Conservation (phyloP, 2,797 vertebrate genomes). For the Xyrichtys novacula region DNA sequence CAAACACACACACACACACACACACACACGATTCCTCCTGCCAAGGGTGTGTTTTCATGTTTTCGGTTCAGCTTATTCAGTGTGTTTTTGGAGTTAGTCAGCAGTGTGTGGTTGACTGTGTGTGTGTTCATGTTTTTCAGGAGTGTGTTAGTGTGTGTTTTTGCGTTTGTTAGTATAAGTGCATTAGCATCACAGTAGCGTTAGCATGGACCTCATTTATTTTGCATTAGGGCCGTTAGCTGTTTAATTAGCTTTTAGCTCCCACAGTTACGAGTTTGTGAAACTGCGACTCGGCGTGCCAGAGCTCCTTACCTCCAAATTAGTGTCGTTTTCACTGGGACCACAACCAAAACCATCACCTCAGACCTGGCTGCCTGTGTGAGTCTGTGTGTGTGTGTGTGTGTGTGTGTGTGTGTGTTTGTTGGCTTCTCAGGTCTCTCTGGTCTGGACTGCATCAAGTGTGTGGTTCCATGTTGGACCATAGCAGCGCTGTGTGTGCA, state of each 20-base stretch:
- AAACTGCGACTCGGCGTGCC: conserved; percentile 43
- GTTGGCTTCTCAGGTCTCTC: conserved; percentile 63
- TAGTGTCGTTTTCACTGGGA: conserved; percentile 76
- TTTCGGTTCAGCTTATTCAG: conserved; percentile 49
- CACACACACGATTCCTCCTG: conserved; percentile 34
- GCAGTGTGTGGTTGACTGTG: conserved; percentile 17
- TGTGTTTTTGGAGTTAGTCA: conserved; percentile 48
- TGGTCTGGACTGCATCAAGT: conserved; percentile 77
- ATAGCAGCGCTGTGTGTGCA: conserved; percentile 25
- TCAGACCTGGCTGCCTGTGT: conserved; percentile 63
- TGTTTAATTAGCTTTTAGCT: conserved; percentile 21
- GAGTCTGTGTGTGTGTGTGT: conserved; percentile 30
- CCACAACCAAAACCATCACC: conserved; percentile 77
- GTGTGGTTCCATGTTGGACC: conserved; percentile 56
- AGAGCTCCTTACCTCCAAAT: conserved; percentile 71
- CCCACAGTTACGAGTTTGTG: conserved; percentile 28
- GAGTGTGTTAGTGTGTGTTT: conserved; percentile 15
- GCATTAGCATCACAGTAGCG: conserved; percentile 23
- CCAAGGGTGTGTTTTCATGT: conserved; percentile 50
- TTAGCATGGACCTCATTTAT: conserved; percentile 17
- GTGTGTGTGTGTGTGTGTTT: conserved; percentile 33
- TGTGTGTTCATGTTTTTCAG: conserved; percentile 15
- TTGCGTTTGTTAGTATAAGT: conserved; percentile 10
- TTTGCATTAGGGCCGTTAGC: conserved; percentile 34
- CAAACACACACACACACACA: conserved; percentile 65